These are phyloP conservation scores for Spodoptera litura DNA, from an alignment of 1,140 invertebrate species.

Conservation along the genomic window DNA sequence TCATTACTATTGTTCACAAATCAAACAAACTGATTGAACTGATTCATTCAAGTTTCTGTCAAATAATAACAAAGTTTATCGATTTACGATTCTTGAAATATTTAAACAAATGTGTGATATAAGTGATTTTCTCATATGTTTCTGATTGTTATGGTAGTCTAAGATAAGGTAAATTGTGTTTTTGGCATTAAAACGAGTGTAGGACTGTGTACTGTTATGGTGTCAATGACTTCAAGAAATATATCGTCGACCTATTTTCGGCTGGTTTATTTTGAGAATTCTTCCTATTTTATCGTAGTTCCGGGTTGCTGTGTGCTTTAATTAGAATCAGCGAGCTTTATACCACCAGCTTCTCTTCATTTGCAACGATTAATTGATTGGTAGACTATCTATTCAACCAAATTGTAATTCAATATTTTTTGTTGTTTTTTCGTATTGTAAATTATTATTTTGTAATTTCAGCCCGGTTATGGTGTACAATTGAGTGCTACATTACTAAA, in stretches of 20 bases:
- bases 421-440: not conserved
- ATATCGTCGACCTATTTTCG: conserved; percentile 68
- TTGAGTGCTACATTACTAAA: too few species aligned
- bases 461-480: not conserved
- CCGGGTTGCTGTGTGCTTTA: conserved; percentile 1
- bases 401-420: not conserved
- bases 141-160: not conserved
- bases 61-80: conserved; percentile 21
- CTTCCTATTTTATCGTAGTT: conserved; percentile 52
- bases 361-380: not conserved
- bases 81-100: conserved; percentile 3
- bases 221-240: conserved; percentile 65
- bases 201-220: not conserved
- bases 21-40: conserved; percentile 8
- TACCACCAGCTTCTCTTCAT: conserved; percentile 1
- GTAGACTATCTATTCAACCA: not conserved
- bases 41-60: conserved; percentile 11
- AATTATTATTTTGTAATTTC: not conserved
- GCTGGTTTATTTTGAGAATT: conserved; percentile 69
- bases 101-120: conserved; percentile 18
- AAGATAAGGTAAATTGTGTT: not conserved
- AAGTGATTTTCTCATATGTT: not conserved
- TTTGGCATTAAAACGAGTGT: not conserved
- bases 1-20: conserved; percentile 1
- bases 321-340: not conserved